Percentiles rank a stretch among this genome's conserved stretches.
These are phyloP conservation scores for Heliconius aoede DNA, from an alignment of 2,888 invertebrate species.

Conservation along the genomic window DNA sequence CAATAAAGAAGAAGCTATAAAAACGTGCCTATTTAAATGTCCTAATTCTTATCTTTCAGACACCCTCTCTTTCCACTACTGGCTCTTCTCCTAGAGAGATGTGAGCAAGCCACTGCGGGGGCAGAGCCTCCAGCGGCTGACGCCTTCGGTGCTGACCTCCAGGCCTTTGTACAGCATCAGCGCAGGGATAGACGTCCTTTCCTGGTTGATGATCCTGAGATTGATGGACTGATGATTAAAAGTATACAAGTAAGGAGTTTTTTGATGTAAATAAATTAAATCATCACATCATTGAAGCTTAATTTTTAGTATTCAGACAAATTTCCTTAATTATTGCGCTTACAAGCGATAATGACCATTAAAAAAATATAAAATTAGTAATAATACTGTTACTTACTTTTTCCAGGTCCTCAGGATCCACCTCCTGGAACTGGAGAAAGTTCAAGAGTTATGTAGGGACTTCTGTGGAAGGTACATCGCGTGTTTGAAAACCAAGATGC, in stretches of 20 bases:
- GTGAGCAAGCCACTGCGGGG: slow-evolving; percentile 97
- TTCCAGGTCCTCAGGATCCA: slow-evolving; percentile 96
- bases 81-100: slow-evolving; percentile 96
- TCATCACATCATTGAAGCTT: too few relatives aligned
- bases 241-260: slow-evolving; percentile 71
- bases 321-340: too few relatives aligned
- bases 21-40: neutral
- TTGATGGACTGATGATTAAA: slow-evolving; percentile 91
- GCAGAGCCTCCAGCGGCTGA: slow-evolving; percentile 91
- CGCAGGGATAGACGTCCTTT: slow-evolving; percentile 93
- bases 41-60: slow-evolving; percentile 75
- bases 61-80: slow-evolving; percentile 97
- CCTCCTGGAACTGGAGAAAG: slow-evolving; percentile 95
- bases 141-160: slow-evolving; percentile 95
- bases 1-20: neutral
- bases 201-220: slow-evolving; percentile 95
- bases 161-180: slow-evolving; percentile 95
- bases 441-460: slow-evolving; percentile 96
- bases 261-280: too few relatives aligned
- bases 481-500: slow-evolving; percentile 95
- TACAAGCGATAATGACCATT: too few relatives aligned
- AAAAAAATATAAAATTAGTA: neutral
- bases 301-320: too few relatives aligned
- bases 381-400: neutral
- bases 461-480: slow-evolving; percentile 97